Evolutionary conservation across 2,113 vertebrate species (phyloP), one percentile per base, ranked within the genome.

Genomic region (Numida meleagris): DNA sequence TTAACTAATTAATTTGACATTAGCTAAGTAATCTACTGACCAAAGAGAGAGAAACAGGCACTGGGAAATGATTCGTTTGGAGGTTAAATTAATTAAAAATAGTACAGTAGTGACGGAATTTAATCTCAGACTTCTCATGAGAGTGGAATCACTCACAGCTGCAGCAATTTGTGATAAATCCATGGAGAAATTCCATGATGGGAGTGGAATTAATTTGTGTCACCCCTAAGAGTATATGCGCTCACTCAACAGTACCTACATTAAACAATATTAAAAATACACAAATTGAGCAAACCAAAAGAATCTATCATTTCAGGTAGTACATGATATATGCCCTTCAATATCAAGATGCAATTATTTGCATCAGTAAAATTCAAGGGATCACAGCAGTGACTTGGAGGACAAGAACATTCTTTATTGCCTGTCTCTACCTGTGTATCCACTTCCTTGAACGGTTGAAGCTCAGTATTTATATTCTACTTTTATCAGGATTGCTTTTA

Each of bases 51-150:
- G 42, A 72, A 94, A 93, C 46, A 23, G 36, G 51, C 67, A 83
- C 27, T 61, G 40, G 88, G 66, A 96, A 96, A 90, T 88, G 0
- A 94, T 76, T 93, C 2, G 58, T 97, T 92, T 88, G 81, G 91
- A 92, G 66, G 65, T 63, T 87, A 91, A 95, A 96, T 97, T 98
- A 97, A 98, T 98, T 97, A 96, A 97, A 97, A 95, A 88, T 73
- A 94, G 74, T 91, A 95, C 50, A 94, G 80, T 77, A 84, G 95
- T 95, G 96, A 95, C 92, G 96, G 97, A 95, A 88, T 94, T 97
- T 97, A 96, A 97, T 97, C 93, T 97, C 38, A 19, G 92, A 50
- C 89, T 97, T 97, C 94, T 97, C 93, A 57, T 63, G 82, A 97
- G 87, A 96, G 20, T 77, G 82, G 96, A 97, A 96, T 66, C 92